phyloP scores from a whole-genome alignment of 37 sponge, comb jelly and placozoan genomes.

The Cladorhizidae sp. region DNA sequence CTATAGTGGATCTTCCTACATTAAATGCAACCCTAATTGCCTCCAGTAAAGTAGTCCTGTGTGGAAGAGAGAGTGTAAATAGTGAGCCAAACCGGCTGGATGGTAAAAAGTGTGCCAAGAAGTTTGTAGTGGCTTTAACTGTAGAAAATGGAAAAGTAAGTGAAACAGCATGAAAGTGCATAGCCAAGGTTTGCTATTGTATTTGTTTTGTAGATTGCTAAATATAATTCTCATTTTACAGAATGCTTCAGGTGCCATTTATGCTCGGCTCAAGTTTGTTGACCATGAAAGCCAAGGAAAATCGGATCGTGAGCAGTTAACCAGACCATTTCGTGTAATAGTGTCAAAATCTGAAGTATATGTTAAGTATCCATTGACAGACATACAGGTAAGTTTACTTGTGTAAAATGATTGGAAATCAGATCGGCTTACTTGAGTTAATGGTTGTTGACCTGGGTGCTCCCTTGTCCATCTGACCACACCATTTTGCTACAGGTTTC shows the following conservation, averaged over 20 bases:
- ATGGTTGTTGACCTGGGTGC: no score
- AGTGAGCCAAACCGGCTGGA: slow-evolving; percentile 44
- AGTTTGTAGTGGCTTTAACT: slow-evolving; percentile 73
- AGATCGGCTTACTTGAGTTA: no score
- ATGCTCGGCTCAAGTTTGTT: slow-evolving; percentile 63
- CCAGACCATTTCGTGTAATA: slow-evolving; percentile 75
- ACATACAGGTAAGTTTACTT: slow-evolving; percentile 39
- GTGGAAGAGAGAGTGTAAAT: slow-evolving; percentile 9
- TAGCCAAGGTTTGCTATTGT: background rate
- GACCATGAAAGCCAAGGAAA: slow-evolving; percentile 14
- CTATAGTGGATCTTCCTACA: background rate
- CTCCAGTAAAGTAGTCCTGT: slow-evolving; percentile 72
- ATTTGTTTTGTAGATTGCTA: background rate
- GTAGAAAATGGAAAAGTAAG: slow-evolving; percentile 76
- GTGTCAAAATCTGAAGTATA: slow-evolving; percentile 74
- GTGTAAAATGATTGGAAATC: background rate
- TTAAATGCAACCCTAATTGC: slow-evolving; percentile 52
- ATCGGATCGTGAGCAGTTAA: slow-evolving; percentile 46
- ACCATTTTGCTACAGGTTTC: no score
- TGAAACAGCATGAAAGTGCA: background rate
- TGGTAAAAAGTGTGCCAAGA: slow-evolving; percentile 65
- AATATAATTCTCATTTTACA: slow-evolving; percentile 1
- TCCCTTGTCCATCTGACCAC: no score
- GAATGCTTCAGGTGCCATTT: slow-evolving; percentile 60
- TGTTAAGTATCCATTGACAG: slow-evolving; percentile 65